phyloP scores from a whole-genome alignment of 2,888 invertebrate genomes.

The Stenichneumon culpator region DNA sequence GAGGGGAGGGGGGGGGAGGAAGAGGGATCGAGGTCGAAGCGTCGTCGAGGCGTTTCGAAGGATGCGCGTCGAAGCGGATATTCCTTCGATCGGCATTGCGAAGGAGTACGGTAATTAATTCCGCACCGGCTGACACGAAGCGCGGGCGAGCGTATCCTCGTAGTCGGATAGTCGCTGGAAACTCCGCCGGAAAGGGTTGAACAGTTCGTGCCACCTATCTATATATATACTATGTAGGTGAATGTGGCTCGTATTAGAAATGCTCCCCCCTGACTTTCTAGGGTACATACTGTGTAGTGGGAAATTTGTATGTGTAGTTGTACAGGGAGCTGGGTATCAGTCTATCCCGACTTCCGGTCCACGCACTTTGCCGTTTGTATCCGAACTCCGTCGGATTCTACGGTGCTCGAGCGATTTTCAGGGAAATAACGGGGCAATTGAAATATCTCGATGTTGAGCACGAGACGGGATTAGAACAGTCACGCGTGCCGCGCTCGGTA shows the following conservation, averaged over 20 bases:
- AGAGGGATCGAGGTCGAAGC: constrained; percentile 57
- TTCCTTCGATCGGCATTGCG: constrained; percentile 73
- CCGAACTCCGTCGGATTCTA: not conserved
- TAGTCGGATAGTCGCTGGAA: constrained; percentile 19
- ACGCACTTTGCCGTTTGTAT: not conserved
- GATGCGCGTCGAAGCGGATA: constrained; percentile 71
- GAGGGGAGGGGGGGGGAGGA: constrained; percentile 42
- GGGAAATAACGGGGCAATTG: not conserved
- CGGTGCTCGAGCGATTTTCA: not conserved
- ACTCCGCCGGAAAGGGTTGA: constrained; percentile 43
- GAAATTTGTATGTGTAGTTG: not conserved
- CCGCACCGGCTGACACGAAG: constrained; percentile 65
- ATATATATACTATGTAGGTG: not conserved
- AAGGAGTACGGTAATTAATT: constrained; percentile 77
- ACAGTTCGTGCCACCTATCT: constrained; percentile 44
- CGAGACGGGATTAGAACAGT: not conserved
- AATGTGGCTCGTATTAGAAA: constrained; percentile 50
- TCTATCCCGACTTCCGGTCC: constrained; percentile 19
- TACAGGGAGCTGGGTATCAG: not conserved
- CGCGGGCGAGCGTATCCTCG: constrained; percentile 53
- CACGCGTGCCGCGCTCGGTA: not conserved
- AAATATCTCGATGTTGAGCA: not conserved
- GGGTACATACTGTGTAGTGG: not conserved
- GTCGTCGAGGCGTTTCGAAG: constrained; percentile 58
- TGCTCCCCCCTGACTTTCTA: constrained; percentile 26